phyloP scores from a whole-genome alignment of 92 coral and sea anemone genomes.

The Parazoanthus darwini region DNA sequence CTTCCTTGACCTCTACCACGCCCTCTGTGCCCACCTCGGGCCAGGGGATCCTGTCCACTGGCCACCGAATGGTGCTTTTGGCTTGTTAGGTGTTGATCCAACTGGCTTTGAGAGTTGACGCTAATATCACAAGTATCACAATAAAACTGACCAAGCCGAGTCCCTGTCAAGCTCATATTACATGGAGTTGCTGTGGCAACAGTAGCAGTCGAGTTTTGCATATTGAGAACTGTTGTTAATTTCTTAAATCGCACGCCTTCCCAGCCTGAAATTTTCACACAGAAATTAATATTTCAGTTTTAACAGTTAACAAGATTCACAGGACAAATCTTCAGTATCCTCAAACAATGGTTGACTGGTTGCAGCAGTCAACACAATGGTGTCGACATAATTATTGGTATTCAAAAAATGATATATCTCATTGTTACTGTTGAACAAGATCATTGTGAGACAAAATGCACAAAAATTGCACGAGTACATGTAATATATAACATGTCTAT shows the following conservation, averaged over 20 bases:
- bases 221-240: conserved; percentile 62
- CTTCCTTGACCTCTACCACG: conserved; percentile 10
- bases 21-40: background rate
- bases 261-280: conserved; percentile 49
- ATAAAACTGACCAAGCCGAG: conserved; percentile 62
- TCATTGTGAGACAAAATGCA: too few relatives aligned
- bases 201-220: conserved; percentile 30
- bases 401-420: too few relatives aligned
- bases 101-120: conserved; percentile 76
- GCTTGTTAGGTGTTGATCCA: conserved; percentile 77
- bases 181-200: background rate
- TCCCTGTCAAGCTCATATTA: conserved; percentile 56
- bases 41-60: conserved; percentile 1
- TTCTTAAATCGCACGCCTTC: conserved; percentile 73
- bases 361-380: too few relatives aligned
- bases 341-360: too few relatives aligned
- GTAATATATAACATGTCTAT: too few relatives aligned
- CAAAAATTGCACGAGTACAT: too few relatives aligned
- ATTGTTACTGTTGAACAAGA: too few relatives aligned
- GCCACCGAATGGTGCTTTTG: conserved; percentile 57
- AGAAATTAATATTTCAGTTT: background rate
- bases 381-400: too few relatives aligned
- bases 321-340: background rate
- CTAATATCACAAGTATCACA: conserved; percentile 69
- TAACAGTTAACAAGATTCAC: background rate